Evolutionary conservation across 2,797 vertebrate species (phyloP).

Genomic region (Pipistrellus pipistrellus): DNA sequence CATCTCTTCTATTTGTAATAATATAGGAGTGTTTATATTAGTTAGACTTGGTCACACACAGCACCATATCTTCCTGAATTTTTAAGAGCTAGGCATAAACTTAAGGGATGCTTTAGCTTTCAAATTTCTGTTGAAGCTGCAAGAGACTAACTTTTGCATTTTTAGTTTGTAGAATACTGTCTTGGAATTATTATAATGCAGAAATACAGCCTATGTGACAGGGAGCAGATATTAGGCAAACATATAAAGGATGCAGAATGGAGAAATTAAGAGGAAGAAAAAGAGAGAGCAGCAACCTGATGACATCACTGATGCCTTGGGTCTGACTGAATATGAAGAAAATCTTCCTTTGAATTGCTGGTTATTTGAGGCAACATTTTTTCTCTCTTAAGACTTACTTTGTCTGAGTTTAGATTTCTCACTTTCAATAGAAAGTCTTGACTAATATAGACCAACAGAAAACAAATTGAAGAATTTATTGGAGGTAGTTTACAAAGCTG

Average conservation of each 20-base stretch:
- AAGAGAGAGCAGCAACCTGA: not conserved
- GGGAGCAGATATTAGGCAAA: not conserved
- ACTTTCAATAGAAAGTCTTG: not conserved
- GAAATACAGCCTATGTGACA: not conserved
- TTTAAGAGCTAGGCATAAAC: not conserved
- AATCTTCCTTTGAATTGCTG: not conserved
- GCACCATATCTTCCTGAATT: not conserved
- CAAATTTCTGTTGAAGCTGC: not conserved
- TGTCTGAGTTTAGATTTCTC: not conserved
- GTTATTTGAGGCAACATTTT: not conserved
- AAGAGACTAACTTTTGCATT: not conserved
- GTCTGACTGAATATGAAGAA: not conserved
- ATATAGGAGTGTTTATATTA: accelerated
- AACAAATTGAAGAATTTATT: not conserved
- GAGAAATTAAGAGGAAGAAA: not conserved
- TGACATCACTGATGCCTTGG: not conserved
- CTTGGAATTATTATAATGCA: not conserved
- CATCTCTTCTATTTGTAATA: not conserved
- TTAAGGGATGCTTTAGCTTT: not conserved
- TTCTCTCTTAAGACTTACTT: not conserved
- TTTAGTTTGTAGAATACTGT: not conserved
- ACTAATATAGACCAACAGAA: not conserved
- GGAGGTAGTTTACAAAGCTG: not conserved
- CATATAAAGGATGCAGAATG: not conserved
- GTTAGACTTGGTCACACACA: not conserved